Evolutionary conservation across 2,888 invertebrate species (phyloP).

Genomic region (Dicyrtoma fusca): DNA sequence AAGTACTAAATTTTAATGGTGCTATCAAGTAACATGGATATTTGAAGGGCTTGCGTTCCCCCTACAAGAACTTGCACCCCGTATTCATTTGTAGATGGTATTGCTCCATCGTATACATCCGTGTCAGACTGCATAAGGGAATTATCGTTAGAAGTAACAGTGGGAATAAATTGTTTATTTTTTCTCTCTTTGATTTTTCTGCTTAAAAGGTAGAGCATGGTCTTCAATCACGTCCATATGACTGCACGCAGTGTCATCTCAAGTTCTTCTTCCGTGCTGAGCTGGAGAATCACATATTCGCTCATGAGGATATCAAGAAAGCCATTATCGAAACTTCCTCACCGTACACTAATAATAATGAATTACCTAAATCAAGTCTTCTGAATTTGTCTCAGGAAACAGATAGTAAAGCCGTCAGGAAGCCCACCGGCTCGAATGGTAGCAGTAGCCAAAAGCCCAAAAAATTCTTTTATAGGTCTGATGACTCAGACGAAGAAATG

Average conservation of each 20-base stretch:
- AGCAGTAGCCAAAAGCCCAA: constrained; percentile 44
- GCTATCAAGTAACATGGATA: no score
- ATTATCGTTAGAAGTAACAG: no score
- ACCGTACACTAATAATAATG: constrained; percentile 12
- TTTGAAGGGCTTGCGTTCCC: no score
- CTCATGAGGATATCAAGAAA: constrained; percentile 57
- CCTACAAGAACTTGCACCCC: no score
- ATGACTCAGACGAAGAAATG: constrained; percentile 56
- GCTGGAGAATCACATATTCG: constrained; percentile 76
- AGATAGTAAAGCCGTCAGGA: no score
- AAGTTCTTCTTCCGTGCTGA: constrained; percentile 91
- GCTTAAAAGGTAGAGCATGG: constrained; percentile 67
- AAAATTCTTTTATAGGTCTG: constrained; percentile 56
- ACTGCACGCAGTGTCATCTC: constrained; percentile 79
- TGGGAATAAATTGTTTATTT: no score
- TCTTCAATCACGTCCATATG: constrained; percentile 77
- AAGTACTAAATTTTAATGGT: no score
- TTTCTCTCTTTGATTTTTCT: no score
- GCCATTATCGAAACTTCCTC: constrained; percentile 40
- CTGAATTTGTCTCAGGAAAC: constrained; percentile 31
- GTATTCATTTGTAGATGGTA: no score
- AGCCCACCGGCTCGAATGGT: background rate
- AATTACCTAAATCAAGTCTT: background rate
- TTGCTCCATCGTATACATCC: no score
- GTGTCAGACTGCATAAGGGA: no score